phyloP scores from a whole-genome alignment of 2,888 invertebrate genomes.

The Campopleginae sp. region DNA sequence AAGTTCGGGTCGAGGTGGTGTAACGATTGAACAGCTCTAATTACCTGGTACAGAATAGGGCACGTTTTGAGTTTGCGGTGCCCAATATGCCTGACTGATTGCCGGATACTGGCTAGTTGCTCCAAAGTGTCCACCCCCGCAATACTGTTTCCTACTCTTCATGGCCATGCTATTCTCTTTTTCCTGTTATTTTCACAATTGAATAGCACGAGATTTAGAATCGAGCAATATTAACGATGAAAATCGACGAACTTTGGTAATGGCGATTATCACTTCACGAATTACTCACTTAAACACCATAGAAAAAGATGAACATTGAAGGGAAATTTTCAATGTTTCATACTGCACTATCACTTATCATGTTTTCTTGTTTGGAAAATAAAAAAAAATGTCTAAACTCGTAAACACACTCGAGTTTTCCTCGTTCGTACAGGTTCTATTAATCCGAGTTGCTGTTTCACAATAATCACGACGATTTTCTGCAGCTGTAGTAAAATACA shows the following conservation, averaged over 20 bases:
- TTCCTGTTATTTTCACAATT: constrained; percentile 9
- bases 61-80: constrained; percentile 91
- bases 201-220: background rate
- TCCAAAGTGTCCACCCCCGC: constrained; percentile 77
- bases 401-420: background rate
- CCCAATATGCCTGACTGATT: constrained; percentile 94
- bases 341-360: constrained; percentile 30
- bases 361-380: background rate
- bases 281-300: background rate
- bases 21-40: constrained; percentile 15
- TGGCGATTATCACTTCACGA: constrained; percentile 21
- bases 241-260: constrained; percentile 26
- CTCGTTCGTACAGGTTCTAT: background rate
- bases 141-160: constrained; percentile 82
- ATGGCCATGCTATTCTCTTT: constrained; percentile 79
- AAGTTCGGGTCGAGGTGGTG: background rate
- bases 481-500: background rate
- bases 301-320: background rate
- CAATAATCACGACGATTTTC: background rate
- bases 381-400: background rate
- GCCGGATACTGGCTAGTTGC: constrained; percentile 87
- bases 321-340: background rate
- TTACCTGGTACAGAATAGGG: constrained; percentile 94
- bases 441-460: background rate
- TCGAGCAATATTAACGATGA: background rate